Evolutionary conservation across 2,113 vertebrate species (phyloP).

Genomic region (Megaptera novaeangliae): DNA sequence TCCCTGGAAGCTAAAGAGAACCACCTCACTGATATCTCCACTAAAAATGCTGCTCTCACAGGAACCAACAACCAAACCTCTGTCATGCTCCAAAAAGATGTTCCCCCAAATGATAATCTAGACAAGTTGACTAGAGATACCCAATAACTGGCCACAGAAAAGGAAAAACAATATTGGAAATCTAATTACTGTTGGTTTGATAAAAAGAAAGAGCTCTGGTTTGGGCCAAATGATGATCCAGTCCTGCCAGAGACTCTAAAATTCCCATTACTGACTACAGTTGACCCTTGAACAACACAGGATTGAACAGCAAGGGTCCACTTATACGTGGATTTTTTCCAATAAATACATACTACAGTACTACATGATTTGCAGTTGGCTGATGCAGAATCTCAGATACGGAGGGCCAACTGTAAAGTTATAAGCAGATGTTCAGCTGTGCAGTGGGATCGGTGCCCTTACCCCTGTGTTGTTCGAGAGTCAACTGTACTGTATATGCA

Average conservation of each 20-base stretch:
- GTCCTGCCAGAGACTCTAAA: not conserved
- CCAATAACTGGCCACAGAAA: not conserved
- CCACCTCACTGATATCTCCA: not conserved
- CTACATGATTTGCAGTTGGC: not conserved
- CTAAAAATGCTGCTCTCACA: not conserved
- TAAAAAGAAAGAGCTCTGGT: not conserved
- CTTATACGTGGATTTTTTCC: not conserved
- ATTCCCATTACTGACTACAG: not conserved
- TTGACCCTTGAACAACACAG: not conserved
- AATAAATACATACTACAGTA: not conserved
- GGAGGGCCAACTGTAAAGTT: not conserved
- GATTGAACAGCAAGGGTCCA: not conserved
- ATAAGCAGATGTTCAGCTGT: not conserved
- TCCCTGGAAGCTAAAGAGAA: not conserved
- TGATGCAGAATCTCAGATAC: not conserved
- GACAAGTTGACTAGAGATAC: not conserved
- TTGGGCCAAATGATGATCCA: not conserved
- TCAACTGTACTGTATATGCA: not conserved
- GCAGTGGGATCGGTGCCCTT: not conserved
- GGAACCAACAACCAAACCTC: not conserved
- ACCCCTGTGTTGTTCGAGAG: not conserved
- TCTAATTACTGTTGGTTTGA: not conserved
- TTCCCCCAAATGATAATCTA: not conserved
- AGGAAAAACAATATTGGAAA: not conserved
- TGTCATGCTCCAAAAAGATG: not conserved